Evolutionary conservation across 2,113 vertebrate species (phyloP), one percentile per base, ranked within the genome.

Genomic region (Pygoscelis adeliae): DNA sequence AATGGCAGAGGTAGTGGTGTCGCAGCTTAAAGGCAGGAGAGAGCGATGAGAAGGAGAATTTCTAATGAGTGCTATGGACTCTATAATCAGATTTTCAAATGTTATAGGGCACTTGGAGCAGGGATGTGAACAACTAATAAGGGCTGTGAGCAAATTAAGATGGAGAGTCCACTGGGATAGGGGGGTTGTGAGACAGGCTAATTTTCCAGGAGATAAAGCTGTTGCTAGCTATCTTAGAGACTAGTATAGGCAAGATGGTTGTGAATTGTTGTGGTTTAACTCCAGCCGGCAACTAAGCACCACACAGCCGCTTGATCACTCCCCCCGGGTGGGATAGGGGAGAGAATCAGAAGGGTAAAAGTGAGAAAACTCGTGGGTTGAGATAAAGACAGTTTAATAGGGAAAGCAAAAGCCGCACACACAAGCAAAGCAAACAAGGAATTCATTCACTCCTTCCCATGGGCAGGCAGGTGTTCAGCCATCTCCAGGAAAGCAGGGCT

Each of bases 61-160:
- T 87, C 44, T 79, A 89, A 84, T 83, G 66, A 83, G 46, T 70
- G 21, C 42, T 85, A 42, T 85, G n/a, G 65, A 62, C 38, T 92
- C 72, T 73, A 26, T 87, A 82, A 91, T 80, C 87, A 80, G 62
- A 87, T 93, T 94, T 96, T 88, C 80, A 95, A 79, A 89, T 87
- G 78, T 89, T 93, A 80, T 50, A 85, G 90, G 83, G 73, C 87
- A 80, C 66, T 91, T 85, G 66, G 44, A 91, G 66, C 56, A 87
- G 34, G 61, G 15, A 76, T 65, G 62, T 85, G 84, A 91, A 49
- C 82, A 93, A 70, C 74, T 91, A 85, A 92, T 76, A 83, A 65
- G 15, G 14, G 7, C 38, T 85, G 70, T 87, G 81, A 93, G 53
- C 62, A 95, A 85, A 87, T 95, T 90, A 80, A 66, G 62, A 30